Percentiles rank a stretch among this genome's conserved stretches.
Evolutionary conservation across 2,797 vertebrate genomes (phyloP).

Genomic region (Eulemur rubriventer): DNA sequence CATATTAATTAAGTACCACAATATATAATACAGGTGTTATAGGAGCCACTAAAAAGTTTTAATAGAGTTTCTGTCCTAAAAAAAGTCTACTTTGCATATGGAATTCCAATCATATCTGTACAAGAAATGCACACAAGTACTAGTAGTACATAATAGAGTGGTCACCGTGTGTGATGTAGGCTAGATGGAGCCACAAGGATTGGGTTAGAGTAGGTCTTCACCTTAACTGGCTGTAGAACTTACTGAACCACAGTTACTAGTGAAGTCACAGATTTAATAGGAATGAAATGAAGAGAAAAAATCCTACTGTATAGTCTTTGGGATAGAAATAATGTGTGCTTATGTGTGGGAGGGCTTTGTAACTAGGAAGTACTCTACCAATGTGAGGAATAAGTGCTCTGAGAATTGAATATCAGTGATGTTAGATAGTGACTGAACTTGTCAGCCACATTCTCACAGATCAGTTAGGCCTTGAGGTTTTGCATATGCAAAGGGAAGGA

Average conservation of each 20-base stretch:
- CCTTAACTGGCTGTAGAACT: neutral
- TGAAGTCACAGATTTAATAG: neutral
- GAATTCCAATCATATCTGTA: neutral
- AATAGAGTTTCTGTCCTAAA: neutral
- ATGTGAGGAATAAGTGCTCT: rapidly evolving
- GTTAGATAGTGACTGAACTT: neutral
- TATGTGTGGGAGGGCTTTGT: neutral
- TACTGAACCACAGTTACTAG: too few species aligned
- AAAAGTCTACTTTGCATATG: rapidly evolving
- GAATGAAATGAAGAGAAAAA: neutral
- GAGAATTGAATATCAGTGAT: neutral
- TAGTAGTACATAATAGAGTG: neutral
- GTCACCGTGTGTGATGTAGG: neutral
- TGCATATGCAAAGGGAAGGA: neutral
- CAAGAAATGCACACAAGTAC: neutral
- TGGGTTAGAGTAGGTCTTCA: too few species aligned
- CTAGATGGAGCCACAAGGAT: neutral
- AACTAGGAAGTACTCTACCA: neutral
- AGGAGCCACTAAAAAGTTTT: neutral
- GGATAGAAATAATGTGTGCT: neutral
- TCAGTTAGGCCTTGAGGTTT: neutral
- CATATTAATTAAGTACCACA: neutral
- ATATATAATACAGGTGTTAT: neutral
- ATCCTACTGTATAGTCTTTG: neutral
- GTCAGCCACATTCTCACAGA: neutral